Evolutionary conservation across 1,140 invertebrate genomes (phyloP).

Genomic region (Matsumurasca onukii): DNA sequence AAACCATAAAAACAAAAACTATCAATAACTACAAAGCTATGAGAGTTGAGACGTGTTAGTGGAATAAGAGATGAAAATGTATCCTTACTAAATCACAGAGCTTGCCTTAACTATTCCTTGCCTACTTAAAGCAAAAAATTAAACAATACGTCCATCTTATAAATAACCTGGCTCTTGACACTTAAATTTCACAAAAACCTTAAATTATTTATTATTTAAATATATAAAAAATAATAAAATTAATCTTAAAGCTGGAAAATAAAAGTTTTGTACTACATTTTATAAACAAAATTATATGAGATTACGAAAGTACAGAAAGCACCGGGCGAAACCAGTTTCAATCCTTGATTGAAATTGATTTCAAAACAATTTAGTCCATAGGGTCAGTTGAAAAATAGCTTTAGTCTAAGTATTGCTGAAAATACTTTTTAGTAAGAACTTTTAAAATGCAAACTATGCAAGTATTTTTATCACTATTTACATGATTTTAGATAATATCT

Average conservation of each 20-base stretch:
- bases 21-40: too few species aligned
- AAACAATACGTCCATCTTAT: slow-evolving; percentile 10
- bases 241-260: slow-evolving; percentile 25
- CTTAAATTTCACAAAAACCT: background rate
- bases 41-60: too few species aligned
- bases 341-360: background rate
- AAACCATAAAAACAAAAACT: slow-evolving; percentile 6
- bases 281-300: slow-evolving; percentile 5
- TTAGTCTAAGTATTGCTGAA: too few species aligned
- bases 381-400: too few species aligned
- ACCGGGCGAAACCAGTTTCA: slow-evolving; percentile 15
- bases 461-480: too few species aligned
- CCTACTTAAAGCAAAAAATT: background rate
- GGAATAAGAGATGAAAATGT: too few species aligned
- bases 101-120: slow-evolving; percentile 22
- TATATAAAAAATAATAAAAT: slow-evolving; percentile 19
- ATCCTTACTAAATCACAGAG: slow-evolving; percentile 24
- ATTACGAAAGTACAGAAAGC: slow-evolving; percentile 16
- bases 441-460: too few species aligned
- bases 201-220: slow-evolving; percentile 7
- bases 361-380: too few species aligned
- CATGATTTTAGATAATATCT: too few species aligned
- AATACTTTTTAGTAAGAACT: too few species aligned
- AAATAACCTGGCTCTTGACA: slow-evolving; percentile 3
- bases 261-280: slow-evolving; percentile 18